These are phyloP conservation scores for Pandemis heparana DNA, from an alignment of 2,888 invertebrate genomes.

Conservation along the genomic window DNA sequence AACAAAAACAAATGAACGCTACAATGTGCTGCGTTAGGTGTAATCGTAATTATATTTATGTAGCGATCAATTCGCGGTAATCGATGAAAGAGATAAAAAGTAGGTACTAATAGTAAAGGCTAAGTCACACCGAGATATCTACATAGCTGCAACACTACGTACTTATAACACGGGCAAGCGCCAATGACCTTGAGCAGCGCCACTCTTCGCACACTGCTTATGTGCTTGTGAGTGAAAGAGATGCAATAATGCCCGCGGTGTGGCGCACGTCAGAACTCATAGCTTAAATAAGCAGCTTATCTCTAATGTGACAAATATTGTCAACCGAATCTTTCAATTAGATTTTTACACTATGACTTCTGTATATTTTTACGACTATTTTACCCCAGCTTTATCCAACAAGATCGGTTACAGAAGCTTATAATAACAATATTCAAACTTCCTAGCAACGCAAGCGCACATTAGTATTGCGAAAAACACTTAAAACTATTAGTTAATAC, in stretches of 20 bases:
- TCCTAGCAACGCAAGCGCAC: background rate
- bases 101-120: background rate
- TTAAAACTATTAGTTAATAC: background rate
- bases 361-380: background rate
- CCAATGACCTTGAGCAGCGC: too few relatives aligned
- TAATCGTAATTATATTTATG: background rate
- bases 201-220: too few relatives aligned
- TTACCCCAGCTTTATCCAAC: background rate
- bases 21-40: background rate
- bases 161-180: too few relatives aligned
- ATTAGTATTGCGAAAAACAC: constrained; percentile 6
- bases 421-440: background rate
- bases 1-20: background rate
- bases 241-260: too few relatives aligned
- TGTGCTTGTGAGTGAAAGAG: too few relatives aligned
- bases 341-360: too few relatives aligned
- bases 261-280: too few relatives aligned
- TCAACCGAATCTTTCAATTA: too few relatives aligned
- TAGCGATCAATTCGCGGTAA: background rate
- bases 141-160: too few relatives aligned
- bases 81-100: background rate
- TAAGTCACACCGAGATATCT: background rate
- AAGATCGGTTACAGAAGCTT: background rate
- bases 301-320: too few relatives aligned
- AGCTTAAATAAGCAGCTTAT: too few relatives aligned